These are phyloP conservation scores for Apis mellifera DNA, from an alignment of 1,140 invertebrate genomes.

Conservation along the genomic window Amel_HAv3.1 CM009943.2:8151501-8152000, in stretches of 20 bases:
- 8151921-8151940: background rate
- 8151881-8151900: background rate
- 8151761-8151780: too few species aligned
- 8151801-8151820: background rate
- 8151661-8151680: too few species aligned
- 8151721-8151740: too few species aligned
- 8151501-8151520: too few species aligned
- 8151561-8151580: background rate
- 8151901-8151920: background rate
- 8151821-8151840: background rate
- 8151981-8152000: too few species aligned
- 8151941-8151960: background rate
- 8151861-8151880: background rate
- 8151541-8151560: background rate
- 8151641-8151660: too few species aligned
- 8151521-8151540: conserved; percentile 9
- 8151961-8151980: background rate
- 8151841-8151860: background rate
- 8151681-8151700: too few species aligned
- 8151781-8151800: background rate
- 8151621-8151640: background rate
- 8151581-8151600: background rate
- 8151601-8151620: background rate
- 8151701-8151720: too few species aligned
- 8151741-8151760: too few species aligned